Evolutionary conservation across 2,113 vertebrate species (phyloP).

Genomic region (Leuciscus idus): DNA sequence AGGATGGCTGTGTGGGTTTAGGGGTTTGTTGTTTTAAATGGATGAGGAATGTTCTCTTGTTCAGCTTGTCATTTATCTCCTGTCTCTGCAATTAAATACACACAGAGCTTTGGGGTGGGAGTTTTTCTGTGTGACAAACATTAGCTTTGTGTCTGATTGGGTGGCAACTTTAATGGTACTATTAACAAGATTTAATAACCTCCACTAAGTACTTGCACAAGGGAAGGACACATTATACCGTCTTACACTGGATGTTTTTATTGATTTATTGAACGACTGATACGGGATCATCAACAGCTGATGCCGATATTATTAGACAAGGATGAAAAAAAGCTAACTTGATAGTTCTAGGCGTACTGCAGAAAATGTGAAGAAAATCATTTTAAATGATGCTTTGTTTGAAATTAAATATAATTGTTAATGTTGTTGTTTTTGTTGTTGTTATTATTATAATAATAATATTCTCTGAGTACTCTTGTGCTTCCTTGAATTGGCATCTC

Average conservation of each 20-base stretch:
- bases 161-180: not conserved
- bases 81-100: constrained; percentile 49
- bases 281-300: not conserved
- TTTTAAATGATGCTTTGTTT: not conserved
- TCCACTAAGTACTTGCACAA: not conserved
- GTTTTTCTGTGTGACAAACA: constrained; percentile 6
- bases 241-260: constrained; percentile 1
- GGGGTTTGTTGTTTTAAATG: constrained; percentile 50
- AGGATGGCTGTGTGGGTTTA: constrained; percentile 43
- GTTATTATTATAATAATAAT: not conserved
- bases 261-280: not conserved
- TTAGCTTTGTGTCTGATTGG: constrained; percentile 21
- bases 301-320: not conserved
- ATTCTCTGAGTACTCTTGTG: too few species aligned
- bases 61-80: constrained; percentile 48
- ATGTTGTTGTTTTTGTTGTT: not conserved
- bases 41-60: constrained; percentile 42
- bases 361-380: not conserved
- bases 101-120: constrained; percentile 8
- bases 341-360: not conserved
- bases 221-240: not conserved
- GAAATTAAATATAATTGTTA: not conserved
- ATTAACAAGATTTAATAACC: constrained; percentile 11
- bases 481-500: not conserved
- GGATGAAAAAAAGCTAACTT: not conserved